phyloP scores from a whole-genome alignment of 2,113 vertebrate species.

The Trogon surrucura region DNA sequence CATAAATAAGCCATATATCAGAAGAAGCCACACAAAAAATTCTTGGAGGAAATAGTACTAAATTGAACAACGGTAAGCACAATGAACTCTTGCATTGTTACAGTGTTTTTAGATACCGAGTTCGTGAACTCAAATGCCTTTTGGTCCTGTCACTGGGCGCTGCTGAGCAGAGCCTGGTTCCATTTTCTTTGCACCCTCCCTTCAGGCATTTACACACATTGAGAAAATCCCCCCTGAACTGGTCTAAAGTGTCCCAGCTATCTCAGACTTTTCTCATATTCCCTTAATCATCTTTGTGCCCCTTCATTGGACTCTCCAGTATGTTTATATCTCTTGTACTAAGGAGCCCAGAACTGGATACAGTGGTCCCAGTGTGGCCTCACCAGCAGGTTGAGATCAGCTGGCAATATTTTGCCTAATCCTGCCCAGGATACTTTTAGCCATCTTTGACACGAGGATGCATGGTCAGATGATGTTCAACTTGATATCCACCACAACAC shows the following conservation, averaged over 20 bases:
- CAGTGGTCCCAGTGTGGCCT: background rate
- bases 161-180: background rate
- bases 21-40: background rate
- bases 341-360: background rate
- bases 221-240: background rate
- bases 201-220: background rate
- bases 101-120: background rate
- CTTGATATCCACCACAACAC: rapidly evolving
- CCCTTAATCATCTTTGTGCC: background rate
- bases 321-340: background rate
- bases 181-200: background rate
- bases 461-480: background rate
- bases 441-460: background rate
- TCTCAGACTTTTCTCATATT: background rate
- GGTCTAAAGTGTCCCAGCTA: background rate
- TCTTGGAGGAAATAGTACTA: background rate
- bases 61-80: background rate
- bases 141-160: background rate
- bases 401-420: background rate
- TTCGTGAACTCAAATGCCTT: background rate
- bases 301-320: background rate
- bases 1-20: background rate
- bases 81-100: rapidly evolving
- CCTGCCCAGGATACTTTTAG: background rate
- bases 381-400: background rate